These are phyloP conservation scores for Phenacoccus solenopsis DNA, from an alignment of 1,140 invertebrate species.

Conservation along the genomic window DNA sequence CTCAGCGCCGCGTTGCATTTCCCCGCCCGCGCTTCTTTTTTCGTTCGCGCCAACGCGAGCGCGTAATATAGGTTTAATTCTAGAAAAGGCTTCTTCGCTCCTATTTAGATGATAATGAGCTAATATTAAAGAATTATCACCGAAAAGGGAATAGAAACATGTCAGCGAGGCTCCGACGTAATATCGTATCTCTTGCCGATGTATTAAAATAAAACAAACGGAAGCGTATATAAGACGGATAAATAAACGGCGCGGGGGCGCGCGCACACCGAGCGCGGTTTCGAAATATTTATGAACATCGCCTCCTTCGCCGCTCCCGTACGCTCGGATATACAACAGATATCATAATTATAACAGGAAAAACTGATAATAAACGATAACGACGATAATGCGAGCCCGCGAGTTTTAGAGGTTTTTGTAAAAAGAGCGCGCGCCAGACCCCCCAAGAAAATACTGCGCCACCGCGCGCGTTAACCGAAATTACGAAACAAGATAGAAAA, in stretches of 20 bases:
- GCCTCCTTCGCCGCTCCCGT: background rate
- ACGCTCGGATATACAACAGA: background rate
- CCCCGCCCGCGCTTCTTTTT: too few relatives aligned
- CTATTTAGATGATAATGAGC: conserved; percentile 2
- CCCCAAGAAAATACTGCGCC: too few relatives aligned
- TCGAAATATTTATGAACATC: background rate
- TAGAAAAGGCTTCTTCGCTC: background rate
- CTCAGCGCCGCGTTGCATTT: too few relatives aligned
- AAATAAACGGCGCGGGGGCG: background rate
- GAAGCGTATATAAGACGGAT: background rate
- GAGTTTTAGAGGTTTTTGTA: background rate
- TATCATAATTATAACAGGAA: conserved; percentile 3
- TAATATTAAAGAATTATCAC: conserved; percentile 3
- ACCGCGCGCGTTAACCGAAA: too few relatives aligned
- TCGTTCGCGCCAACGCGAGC: background rate
- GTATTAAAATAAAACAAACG: conserved; percentile 3
- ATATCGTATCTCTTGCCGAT: conserved; percentile 1
- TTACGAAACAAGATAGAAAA: too few relatives aligned
- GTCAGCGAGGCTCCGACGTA: background rate
- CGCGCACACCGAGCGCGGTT: too few relatives aligned
- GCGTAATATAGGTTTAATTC: background rate
- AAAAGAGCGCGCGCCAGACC: too few relatives aligned
- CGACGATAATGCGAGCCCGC: background rate
- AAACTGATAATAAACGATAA: conserved; percentile 3
- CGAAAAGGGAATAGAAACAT: background rate